These are phyloP conservation scores for Nephrocerus scutellatus DNA, from an alignment of 2,888 invertebrate genomes.

Conservation along the genomic window DNA sequence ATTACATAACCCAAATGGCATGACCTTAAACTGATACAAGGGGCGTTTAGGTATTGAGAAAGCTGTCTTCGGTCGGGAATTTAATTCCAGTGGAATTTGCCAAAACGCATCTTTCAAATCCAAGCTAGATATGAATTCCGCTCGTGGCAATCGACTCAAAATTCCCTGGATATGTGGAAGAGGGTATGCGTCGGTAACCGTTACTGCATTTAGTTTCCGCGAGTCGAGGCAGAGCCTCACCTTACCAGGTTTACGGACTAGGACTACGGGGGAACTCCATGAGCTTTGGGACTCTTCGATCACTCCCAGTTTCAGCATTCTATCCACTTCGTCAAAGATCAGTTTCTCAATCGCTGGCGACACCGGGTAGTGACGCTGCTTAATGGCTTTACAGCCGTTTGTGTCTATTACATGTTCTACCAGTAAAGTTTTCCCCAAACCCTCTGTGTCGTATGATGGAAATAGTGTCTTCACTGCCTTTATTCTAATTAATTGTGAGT, in stretches of 20 bases:
- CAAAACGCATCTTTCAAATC: constrained; percentile 17
- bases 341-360: constrained; percentile 19
- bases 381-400: constrained; percentile 17
- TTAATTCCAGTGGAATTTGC: constrained; percentile 8
- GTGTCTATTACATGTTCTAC: constrained; percentile 18
- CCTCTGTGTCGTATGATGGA: constrained; percentile 14
- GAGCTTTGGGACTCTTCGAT: constrained; percentile 31
- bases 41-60: too few species aligned
- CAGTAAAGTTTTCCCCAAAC: constrained; percentile 18
- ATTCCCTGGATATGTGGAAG: constrained; percentile 20
- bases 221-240: constrained; percentile 31
- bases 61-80: too few species aligned
- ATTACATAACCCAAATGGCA: constrained; percentile 9
- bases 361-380: constrained; percentile 21
- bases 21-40: constrained; percentile 10
- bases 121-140: constrained; percentile 15
- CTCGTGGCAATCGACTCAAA: constrained; percentile 8
- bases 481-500: background rate
- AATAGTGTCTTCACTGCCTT: constrained; percentile 4
- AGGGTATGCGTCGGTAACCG: constrained; percentile 20
- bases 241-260: constrained; percentile 27
- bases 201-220: constrained; percentile 30
- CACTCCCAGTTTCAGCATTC: constrained; percentile 30
- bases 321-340: constrained; percentile 27
- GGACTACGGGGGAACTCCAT: constrained; percentile 31